Conservation (phyloP, 2,797 vertebrate species). For the Parauchenoglanis ngamensis region DNA sequence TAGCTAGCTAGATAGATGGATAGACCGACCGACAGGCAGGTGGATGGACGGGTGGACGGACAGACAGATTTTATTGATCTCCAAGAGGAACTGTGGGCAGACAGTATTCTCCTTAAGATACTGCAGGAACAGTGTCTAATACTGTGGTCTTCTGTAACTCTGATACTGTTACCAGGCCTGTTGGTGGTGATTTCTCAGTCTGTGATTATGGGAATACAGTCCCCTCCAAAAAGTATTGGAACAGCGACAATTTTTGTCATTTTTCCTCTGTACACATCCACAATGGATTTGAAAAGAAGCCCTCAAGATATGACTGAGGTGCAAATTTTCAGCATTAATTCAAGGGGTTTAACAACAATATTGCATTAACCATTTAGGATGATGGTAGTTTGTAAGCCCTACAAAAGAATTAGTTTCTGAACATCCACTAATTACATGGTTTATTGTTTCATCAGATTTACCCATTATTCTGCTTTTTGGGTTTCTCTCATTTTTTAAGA, state of each 20-base stretch:
- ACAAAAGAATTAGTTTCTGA: not conserved
- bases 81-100: too few relatives aligned
- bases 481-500: not conserved
- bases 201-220: not conserved
- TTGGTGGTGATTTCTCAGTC: not conserved
- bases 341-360: too few relatives aligned
- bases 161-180: not conserved
- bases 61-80: not conserved
- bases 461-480: not conserved
- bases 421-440: not conserved
- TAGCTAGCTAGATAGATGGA: not conserved
- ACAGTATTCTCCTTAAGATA: too few relatives aligned
- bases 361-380: not conserved
- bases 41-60: not conserved
- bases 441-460: not conserved
- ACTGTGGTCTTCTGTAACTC: not conserved
- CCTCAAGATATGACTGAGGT: too few relatives aligned
- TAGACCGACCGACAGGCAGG: too few relatives aligned
- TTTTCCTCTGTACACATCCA: too few relatives aligned
- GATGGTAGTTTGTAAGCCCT: not conserved
- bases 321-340: too few relatives aligned
- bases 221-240: too few relatives aligned
- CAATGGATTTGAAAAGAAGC: too few relatives aligned
- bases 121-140: not conserved
- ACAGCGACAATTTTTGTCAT: too few relatives aligned